A percentile compares a stretch with the other conserved stretches of the same genome.
Conservation (phyloP, 1,140 invertebrate species). For the Nixonia krombeini region DNA sequence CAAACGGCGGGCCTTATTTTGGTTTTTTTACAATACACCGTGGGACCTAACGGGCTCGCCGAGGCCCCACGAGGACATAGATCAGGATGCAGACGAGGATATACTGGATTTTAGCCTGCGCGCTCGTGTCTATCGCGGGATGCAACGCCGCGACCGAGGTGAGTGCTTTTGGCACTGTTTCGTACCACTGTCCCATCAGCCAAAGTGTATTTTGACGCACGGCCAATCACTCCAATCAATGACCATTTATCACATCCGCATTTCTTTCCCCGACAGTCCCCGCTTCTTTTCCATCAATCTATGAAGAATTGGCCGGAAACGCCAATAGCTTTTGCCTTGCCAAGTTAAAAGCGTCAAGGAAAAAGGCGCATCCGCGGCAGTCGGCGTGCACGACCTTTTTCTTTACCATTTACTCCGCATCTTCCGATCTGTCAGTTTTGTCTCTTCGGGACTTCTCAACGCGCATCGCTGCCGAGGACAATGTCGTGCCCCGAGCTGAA, state of each 20-base stretch:
- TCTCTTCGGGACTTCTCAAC: not conserved
- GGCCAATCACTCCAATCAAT: not conserved
- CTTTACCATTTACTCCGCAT: not conserved
- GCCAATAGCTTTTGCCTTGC: too few relatives aligned
- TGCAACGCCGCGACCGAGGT: slow-evolving; percentile 50
- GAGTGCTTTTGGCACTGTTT: slow-evolving; percentile 30
- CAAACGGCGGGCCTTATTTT: slow-evolving; percentile 33
- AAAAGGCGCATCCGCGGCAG: too few relatives aligned
- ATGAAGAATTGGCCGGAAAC: too few relatives aligned
- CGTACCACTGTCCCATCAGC: slow-evolving; percentile 30
- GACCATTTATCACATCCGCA: not conserved
- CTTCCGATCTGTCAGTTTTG: not conserved
- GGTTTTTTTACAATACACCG: slow-evolving; percentile 21
- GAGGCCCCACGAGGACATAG: slow-evolving; percentile 21
- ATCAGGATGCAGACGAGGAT: slow-evolving; percentile 49
- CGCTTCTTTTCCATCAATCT: too few relatives aligned
- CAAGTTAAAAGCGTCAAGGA: too few relatives aligned
- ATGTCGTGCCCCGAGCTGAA: too few relatives aligned
- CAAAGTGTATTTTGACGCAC: not conserved
- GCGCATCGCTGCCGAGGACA: too few relatives aligned
- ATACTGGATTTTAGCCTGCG: slow-evolving; percentile 39
- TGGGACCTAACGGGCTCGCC: slow-evolving; percentile 39
- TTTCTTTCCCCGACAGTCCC: too few relatives aligned
- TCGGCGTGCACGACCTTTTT: too few relatives aligned
- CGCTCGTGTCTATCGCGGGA: slow-evolving; percentile 40